These are phyloP conservation scores for Dinothrombium tinctorium DNA, from an alignment of 1,140 invertebrate species.

Conservation along the genomic window DNA sequence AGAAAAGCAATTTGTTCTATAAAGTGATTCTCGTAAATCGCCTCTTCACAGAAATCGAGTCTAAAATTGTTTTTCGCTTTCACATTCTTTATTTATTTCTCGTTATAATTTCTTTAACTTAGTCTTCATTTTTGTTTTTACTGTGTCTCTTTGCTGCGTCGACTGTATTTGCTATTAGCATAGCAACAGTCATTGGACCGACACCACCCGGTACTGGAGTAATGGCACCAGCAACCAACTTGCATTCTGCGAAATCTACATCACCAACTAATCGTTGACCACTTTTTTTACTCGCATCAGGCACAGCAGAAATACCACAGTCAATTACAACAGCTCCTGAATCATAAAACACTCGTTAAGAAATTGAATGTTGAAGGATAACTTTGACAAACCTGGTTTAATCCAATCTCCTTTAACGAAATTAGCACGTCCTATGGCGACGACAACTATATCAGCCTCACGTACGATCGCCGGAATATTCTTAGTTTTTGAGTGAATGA, in stretches of 20 bases:
- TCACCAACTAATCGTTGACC: slow-evolving; percentile 78
- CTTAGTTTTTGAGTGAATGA: slow-evolving; percentile 83
- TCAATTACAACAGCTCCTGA: slow-evolving; percentile 90
- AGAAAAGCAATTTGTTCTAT: too few relatives aligned
- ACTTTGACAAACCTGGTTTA: slow-evolving; percentile 35
- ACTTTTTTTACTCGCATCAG: slow-evolving; percentile 55
- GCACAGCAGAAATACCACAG: slow-evolving; percentile 86
- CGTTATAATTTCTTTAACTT: too few relatives aligned
- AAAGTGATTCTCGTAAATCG: too few relatives aligned
- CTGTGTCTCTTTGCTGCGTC: slow-evolving; percentile 34
- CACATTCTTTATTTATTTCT: too few relatives aligned
- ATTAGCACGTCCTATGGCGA: slow-evolving; percentile 71
- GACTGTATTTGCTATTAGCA: slow-evolving; percentile 64
- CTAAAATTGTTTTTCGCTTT: too few relatives aligned
- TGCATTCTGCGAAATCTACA: slow-evolving; percentile 61
- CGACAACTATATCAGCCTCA: slow-evolving; percentile 82
- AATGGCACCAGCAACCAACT: slow-evolving; percentile 31
- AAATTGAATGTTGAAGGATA: not conserved
- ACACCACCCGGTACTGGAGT: slow-evolving; percentile 96
- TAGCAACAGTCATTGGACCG: slow-evolving; percentile 77
- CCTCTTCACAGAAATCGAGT: too few relatives aligned
- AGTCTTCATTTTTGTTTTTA: too few relatives aligned
- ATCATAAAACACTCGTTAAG: not conserved
- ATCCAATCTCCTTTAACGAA: slow-evolving; percentile 89
- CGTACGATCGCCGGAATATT: slow-evolving; percentile 45